A percentile compares a stretch with the other conserved stretches of the same genome.
These are phyloP conservation scores for Drosophila recens DNA, from an alignment of 2,888 invertebrate genomes.

Conservation along the genomic window DNA sequence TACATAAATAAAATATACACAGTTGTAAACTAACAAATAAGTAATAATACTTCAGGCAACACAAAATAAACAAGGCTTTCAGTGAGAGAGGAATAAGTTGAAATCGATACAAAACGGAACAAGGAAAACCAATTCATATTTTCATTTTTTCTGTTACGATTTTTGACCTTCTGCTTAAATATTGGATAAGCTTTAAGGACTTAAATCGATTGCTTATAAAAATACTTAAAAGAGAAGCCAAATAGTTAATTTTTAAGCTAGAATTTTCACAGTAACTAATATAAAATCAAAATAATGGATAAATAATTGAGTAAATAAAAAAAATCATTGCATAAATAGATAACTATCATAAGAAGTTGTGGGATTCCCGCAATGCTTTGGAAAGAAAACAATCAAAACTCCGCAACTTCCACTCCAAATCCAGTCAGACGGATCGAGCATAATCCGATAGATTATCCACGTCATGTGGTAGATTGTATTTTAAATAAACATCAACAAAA, in stretches of 20 bases:
- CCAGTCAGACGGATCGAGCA: neutral
- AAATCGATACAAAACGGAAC: conserved; percentile 19
- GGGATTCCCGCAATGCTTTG: neutral
- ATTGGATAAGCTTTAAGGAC: too few relatives aligned
- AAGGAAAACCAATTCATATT: neutral
- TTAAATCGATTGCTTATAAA: too few relatives aligned
- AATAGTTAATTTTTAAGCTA: too few relatives aligned
- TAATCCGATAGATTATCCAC: conserved; percentile 9
- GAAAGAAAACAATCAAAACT: neutral
- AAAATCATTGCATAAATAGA: too few relatives aligned
- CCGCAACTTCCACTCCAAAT: neutral
- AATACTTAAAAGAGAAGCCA: too few relatives aligned
- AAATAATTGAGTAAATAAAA: too few relatives aligned
- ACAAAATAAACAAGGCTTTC: conserved; percentile 35
- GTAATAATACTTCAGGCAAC: conserved; percentile 54
- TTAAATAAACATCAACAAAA: conserved; percentile 27
- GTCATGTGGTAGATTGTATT: conserved; percentile 1
- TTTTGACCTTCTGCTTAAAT: too few relatives aligned
- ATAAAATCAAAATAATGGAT: too few relatives aligned
- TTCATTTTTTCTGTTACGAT: too few relatives aligned
- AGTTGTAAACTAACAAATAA: conserved; percentile 67
- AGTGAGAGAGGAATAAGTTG: conserved; percentile 11
- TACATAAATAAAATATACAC: conserved; percentile 50
- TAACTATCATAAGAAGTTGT: too few relatives aligned
- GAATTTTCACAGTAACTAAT: too few relatives aligned